Evolutionary conservation across 2,888 invertebrate genomes (phyloP), one percentile per base, ranked within the genome.

Genomic region (Ischnus inquisitorius): DNA sequence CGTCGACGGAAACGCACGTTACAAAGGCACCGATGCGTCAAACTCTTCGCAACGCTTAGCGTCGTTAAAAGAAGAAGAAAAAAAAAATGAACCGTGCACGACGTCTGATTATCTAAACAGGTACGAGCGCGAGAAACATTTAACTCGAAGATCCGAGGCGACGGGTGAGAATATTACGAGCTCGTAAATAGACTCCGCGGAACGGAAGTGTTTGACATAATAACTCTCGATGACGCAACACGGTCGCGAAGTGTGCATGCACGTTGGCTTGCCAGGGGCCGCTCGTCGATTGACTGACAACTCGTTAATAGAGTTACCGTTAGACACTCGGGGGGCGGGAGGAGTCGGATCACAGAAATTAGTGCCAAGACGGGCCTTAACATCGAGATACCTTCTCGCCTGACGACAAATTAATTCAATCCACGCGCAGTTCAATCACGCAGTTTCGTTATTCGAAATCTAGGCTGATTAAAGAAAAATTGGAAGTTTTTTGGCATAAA

Each of bases 271-370:
- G 34, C 34, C 34, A 34, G 34, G 57, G 28, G 2, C 62, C 67
- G 74, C 6, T 22, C 67, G 46, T 46, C 69, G 79, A 79, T 79
- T 83, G 83, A 79, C 64, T 83, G 83, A 79, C 83, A 83, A 83
- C 75, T 75, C 83, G 79, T 83, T 83, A 83, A 83, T 83, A 71
- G 83, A 79, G 65, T 79, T 76, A 74, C 75, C 75, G 69, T 71
- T 71, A 54, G 64, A 65, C 62, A 68, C 46, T n/a, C 34, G 34
- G 34, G 34, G 1, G n/a, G n/a, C n/a, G 5, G 34, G 6, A 34
- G 34, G 8, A 8, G 65, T n/a, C 60, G 54, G 75, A 65, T 46
- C 75, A 25, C 41, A n/a, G 65, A 64, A 71, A 41, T 64, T 54
- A 46, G 69, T 79, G 83, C 83, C 83, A 83, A 83, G 69, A 79